These are phyloP conservation scores for Trididemnum miniatum DNA, from an alignment of 23 tunicate genomes.

Conservation along the genomic window DNA sequence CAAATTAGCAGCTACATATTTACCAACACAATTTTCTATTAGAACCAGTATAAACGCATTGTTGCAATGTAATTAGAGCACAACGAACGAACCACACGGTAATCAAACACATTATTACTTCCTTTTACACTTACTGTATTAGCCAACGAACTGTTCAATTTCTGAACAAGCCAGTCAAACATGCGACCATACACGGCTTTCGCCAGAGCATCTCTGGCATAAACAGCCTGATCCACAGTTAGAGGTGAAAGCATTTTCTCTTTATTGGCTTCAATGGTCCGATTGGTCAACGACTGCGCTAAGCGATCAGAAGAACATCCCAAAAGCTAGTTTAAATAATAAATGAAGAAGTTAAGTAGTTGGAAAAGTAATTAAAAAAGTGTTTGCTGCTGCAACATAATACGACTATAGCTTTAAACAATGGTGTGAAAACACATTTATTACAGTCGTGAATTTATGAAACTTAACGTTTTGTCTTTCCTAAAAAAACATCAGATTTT, in stretches of 20 bases:
- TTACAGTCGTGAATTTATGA: no score
- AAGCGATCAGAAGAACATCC: slow-evolving; percentile 62
- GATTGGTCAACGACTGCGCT: slow-evolving; percentile 63
- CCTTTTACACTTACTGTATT: slow-evolving; percentile 68
- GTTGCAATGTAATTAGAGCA: no score
- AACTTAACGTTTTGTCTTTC: no score
- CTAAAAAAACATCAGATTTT: no score
- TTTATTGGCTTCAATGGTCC: slow-evolving; percentile 82
- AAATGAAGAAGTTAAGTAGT: background rate
- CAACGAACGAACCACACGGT: no score
- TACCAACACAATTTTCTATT: no score
- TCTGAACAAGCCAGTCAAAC: slow-evolving; percentile 92
- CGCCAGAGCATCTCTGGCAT: slow-evolving; percentile 88
- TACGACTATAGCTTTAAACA: no score
- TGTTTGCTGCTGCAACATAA: no score
- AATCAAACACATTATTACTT: no score
- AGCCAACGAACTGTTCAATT: slow-evolving; percentile 66
- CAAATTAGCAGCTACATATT: no score
- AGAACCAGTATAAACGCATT: no score
- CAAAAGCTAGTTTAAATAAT: slow-evolving; percentile 44
- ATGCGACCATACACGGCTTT: slow-evolving; percentile 95
- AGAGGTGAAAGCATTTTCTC: slow-evolving; percentile 90
- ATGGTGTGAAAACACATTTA: no score
- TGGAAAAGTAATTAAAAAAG: background rate
- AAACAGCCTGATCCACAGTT: slow-evolving; percentile 73